Evolutionary conservation across 1,140 invertebrate species (phyloP).

Genomic region (Zaprionus camerounensis): DNA sequence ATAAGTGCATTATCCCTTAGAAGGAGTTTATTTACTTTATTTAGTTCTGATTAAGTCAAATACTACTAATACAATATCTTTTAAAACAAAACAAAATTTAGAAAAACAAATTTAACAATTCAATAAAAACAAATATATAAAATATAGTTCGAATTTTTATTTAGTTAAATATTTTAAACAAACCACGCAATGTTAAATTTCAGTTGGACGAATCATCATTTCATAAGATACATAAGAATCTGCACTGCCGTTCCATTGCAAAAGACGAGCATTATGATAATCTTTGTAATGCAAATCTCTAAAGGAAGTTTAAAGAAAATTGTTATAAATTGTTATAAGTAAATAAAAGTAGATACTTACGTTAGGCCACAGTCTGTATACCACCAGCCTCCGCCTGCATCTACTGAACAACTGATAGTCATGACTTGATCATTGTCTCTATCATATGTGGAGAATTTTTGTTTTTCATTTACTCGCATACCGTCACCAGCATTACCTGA

Average conservation of each 20-base stretch:
- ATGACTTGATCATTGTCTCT: background rate
- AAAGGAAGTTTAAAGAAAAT: background rate
- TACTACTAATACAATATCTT: slow-evolving; percentile 53
- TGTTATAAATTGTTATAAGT: too few species aligned
- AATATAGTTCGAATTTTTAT: slow-evolving; percentile 1
- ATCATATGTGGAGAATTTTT: slow-evolving; percentile 25
- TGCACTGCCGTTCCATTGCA: background rate
- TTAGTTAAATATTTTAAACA: background rate
- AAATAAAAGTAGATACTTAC: background rate
- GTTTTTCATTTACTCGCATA: background rate
- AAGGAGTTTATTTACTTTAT: slow-evolving; percentile 47
- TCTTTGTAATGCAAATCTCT: slow-evolving; percentile 19
- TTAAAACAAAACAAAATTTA: slow-evolving; percentile 32
- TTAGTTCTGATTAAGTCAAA: slow-evolving; percentile 44
- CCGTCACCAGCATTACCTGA: slow-evolving; percentile 20
- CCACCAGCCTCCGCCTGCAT: slow-evolving; percentile 18
- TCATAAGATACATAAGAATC: background rate
- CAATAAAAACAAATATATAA: slow-evolving; percentile 47
- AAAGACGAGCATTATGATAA: background rate
- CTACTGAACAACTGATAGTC: background rate
- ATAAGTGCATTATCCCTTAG: slow-evolving; percentile 50
- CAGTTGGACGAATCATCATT: slow-evolving; percentile 15
- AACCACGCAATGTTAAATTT: background rate
- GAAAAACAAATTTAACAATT: slow-evolving; percentile 35
- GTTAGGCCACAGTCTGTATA: background rate